phyloP scores from a whole-genome alignment of 23 tunicate species.

The Halocynthia roretzi region DNA sequence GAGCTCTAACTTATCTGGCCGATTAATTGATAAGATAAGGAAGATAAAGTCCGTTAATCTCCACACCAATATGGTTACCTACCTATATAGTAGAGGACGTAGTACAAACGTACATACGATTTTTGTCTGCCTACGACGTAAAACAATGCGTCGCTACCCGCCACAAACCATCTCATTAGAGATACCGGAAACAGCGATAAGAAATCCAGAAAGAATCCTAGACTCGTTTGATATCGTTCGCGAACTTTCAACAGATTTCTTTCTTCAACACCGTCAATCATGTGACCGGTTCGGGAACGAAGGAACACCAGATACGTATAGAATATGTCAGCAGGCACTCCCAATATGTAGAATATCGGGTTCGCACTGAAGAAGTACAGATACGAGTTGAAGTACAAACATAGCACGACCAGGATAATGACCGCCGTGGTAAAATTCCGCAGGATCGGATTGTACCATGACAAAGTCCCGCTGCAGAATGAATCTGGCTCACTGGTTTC shows the following conservation, averaged over 20 bases:
- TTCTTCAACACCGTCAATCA: slow-evolving; percentile 80
- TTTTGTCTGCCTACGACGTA: slow-evolving; percentile 49
- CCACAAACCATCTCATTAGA: slow-evolving; percentile 28
- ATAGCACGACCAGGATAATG: slow-evolving; percentile 34
- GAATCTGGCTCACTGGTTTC: slow-evolving; percentile 48
- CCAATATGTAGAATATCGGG: slow-evolving; percentile 19
- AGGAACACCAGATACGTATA: slow-evolving; percentile 53
- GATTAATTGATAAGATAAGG: too few relatives aligned
- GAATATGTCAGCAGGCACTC: slow-evolving; percentile 42
- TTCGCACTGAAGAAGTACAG: slow-evolving; percentile 52
- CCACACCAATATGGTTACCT: slow-evolving; percentile 7
- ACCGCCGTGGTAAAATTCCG: slow-evolving; percentile 40
- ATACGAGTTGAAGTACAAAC: slow-evolving; percentile 63
- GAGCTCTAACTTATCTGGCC: too few relatives aligned
- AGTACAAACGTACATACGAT: slow-evolving; percentile 59
- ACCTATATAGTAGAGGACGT: slow-evolving; percentile 68
- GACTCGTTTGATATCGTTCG: slow-evolving; percentile 62
- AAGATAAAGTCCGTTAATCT: too few relatives aligned
- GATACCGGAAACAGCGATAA: slow-evolving; percentile 39
- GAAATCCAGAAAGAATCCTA: slow-evolving; percentile 57
- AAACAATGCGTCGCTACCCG: slow-evolving; percentile 30
- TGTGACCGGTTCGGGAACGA: slow-evolving; percentile 69
- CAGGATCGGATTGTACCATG: slow-evolving; percentile 60
- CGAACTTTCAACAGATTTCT: slow-evolving; percentile 52
- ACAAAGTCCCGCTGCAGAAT: slow-evolving; percentile 46